These are phyloP conservation scores for Dioctria linearis DNA, from an alignment of 2,888 invertebrate species.

Conservation along the genomic window DNA sequence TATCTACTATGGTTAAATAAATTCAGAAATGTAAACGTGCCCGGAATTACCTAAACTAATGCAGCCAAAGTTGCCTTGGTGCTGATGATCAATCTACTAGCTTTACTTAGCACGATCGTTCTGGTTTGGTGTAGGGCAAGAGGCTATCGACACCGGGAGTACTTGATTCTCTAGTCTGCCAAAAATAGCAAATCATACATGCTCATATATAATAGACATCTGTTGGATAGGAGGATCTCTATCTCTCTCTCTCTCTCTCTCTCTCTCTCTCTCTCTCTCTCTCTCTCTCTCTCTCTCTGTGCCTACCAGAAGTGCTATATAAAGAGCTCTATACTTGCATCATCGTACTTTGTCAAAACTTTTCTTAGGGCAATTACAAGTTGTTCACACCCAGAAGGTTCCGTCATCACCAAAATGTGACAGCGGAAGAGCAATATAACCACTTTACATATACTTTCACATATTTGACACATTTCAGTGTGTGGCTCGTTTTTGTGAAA, in stretches of 20 bases:
- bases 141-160: constrained; percentile 31
- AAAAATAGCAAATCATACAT: constrained; percentile 24
- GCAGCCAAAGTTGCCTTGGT: background rate
- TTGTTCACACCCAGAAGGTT: background rate
- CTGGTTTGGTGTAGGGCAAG: background rate
- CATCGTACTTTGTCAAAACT: too few relatives aligned
- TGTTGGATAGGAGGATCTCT: background rate
- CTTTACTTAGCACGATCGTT: background rate
- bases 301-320: background rate
- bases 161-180: constrained; percentile 25
- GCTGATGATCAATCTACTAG: background rate
- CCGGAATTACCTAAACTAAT: background rate
- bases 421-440: background rate
- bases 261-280: background rate
- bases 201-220: background rate
- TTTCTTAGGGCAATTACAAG: background rate
- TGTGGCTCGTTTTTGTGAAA: background rate
- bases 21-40: constrained; percentile 18
- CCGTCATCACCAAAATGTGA: background rate
- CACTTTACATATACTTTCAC: background rate
- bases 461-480: background rate
- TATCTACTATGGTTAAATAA: background rate
- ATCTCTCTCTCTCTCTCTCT: too few relatives aligned
- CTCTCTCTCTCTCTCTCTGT: background rate
- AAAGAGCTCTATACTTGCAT: too few relatives aligned